A percentile compares a stretch with the other conserved stretches of the same genome.
These are phyloP conservation scores for Galendromus occidentalis DNA, from an alignment of 1,140 invertebrate species.

Conservation along the genomic window DNA sequence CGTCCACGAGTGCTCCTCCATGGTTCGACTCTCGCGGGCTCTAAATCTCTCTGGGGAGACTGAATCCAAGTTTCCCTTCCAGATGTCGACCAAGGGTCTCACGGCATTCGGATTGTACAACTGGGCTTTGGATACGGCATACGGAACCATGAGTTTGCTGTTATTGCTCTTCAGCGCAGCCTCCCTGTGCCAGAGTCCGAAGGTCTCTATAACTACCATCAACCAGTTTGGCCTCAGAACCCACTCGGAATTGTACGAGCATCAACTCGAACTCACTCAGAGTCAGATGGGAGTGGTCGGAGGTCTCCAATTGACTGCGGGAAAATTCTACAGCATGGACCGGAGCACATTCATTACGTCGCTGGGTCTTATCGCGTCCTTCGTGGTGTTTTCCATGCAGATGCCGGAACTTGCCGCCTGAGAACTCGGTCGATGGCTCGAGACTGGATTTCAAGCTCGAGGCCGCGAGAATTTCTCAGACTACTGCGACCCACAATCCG, in stretches of 20 bases:
- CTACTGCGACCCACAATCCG: too few relatives aligned
- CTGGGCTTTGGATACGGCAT: not conserved
- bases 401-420: not conserved
- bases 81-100: not conserved
- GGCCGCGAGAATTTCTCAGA: too few relatives aligned
- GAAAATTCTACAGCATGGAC: constrained; percentile 4
- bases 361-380: not conserved
- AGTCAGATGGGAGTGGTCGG: not conserved
- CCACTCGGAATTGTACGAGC: not conserved
- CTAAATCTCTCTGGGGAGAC: too few relatives aligned
- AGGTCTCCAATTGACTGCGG: not conserved
- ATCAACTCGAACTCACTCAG: not conserved
- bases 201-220: not conserved
- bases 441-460: too few relatives aligned
- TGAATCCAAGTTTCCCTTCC: too few relatives aligned
- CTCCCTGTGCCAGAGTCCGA: not conserved
- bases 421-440: not conserved
- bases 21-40: too few relatives aligned
- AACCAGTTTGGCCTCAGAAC: not conserved
- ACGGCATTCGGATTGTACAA: not conserved
- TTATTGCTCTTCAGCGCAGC: not conserved
- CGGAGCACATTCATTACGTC: not conserved
- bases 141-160: not conserved
- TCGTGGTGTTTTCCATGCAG: constrained; percentile 1
- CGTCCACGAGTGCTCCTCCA: not conserved